phyloP scores from a whole-genome alignment of 2,888 invertebrate genomes.

The Eupithecia inturbata region DNA sequence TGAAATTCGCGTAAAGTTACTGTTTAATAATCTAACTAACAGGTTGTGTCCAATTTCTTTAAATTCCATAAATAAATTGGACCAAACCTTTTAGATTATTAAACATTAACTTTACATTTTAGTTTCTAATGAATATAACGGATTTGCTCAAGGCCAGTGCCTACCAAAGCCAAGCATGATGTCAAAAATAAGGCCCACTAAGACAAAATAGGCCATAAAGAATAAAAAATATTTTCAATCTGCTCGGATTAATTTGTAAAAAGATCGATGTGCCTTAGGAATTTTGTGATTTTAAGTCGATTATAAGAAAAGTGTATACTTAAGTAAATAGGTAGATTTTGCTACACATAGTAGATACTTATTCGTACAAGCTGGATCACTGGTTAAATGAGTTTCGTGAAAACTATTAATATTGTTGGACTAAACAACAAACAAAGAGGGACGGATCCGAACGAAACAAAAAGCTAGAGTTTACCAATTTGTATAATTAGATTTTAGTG shows the following conservation, averaged over 20 bases:
- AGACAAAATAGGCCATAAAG: neutral
- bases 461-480: neutral
- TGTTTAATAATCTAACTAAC: no score
- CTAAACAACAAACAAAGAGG: no score
- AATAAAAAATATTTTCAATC: neutral
- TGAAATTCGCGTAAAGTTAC: no score
- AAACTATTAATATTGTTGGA: neutral
- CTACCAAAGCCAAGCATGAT: neutral
- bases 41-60: no score
- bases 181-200: neutral
- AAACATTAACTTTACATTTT: neutral
- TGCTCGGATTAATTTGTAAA: neutral
- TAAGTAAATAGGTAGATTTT: neutral
- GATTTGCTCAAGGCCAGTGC: neutral
- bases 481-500: neutral
- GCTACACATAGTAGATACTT: neutral
- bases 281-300: constrained; percentile 3
- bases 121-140: neutral
- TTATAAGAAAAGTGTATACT: constrained; percentile 1
- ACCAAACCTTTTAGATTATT: neutral
- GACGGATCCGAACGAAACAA: no score
- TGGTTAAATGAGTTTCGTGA: neutral
- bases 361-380: neutral
- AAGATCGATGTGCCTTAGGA: constrained; percentile 2
- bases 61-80: neutral